Percentiles rank a stretch among this genome's conserved stretches.
These are phyloP conservation scores for Siniperca obscura DNA, from an alignment of 2,797 vertebrate species.

Conservation along the genomic window DNA sequence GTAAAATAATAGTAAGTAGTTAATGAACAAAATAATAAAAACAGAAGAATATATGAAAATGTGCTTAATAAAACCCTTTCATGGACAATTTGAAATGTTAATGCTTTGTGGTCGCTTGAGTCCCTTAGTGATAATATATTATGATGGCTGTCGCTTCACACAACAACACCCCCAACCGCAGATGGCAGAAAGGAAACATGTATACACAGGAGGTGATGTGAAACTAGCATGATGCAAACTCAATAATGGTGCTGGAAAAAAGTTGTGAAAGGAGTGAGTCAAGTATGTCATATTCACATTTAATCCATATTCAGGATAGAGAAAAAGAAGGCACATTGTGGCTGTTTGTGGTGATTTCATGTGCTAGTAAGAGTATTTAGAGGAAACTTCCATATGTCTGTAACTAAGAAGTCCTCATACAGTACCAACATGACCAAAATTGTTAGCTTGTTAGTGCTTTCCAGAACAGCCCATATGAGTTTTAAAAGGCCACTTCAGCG, in stretches of 20 bases:
- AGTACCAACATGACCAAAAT: background rate
- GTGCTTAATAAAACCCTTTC: conserved; percentile 12
- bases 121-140: conserved; percentile 18
- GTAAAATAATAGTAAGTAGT: conserved; percentile 7
- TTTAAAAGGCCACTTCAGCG: background rate
- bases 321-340: background rate
- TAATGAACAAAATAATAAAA: conserved; percentile 11
- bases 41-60: conserved; percentile 18
- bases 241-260: too few relatives aligned
- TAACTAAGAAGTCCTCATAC: background rate
- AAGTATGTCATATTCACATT: background rate
- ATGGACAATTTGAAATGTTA: conserved; percentile 32
- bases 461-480: background rate
- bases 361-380: background rate
- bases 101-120: conserved; percentile 10
- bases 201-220: conserved; percentile 17
- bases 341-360: background rate
- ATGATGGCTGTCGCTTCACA: conserved; percentile 26
- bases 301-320: background rate
- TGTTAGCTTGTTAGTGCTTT: background rate
- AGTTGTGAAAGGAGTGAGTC: background rate
- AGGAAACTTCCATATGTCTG: background rate
- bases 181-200: conserved; percentile 20
- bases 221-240: background rate
- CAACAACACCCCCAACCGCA: background rate